Conservation (phyloP, 2,113 vertebrate genomes). For the Cyanoderma ruficeps region DNA sequence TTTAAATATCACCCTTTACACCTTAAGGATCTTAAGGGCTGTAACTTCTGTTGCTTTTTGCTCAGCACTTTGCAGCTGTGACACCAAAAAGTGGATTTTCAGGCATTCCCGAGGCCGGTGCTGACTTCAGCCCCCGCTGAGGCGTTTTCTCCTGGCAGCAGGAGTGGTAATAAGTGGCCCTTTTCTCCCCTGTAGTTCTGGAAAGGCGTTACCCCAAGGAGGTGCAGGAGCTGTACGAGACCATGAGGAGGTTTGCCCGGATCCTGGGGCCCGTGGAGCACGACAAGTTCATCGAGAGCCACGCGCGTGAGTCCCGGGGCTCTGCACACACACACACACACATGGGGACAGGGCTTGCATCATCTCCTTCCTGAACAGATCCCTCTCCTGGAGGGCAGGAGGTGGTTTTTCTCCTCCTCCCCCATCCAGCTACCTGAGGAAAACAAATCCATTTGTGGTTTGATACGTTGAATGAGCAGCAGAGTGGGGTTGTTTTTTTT, state of each 20-base stretch:
- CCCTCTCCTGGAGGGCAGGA: neutral
- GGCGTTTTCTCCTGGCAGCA: neutral
- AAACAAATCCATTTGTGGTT: constrained; percentile 15
- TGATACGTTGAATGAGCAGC: neutral
- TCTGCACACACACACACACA: neutral
- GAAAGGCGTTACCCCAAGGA: constrained; percentile 95
- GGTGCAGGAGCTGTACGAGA: constrained; percentile 93
- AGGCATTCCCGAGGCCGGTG: neutral
- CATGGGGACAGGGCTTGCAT: neutral
- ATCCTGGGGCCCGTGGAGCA: constrained; percentile 91
- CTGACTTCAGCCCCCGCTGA: fast-evolving
- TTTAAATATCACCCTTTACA: neutral
- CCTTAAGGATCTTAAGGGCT: neutral
- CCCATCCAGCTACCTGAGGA: neutral
- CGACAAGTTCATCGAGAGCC: constrained; percentile 97
- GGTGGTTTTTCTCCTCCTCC: neutral
- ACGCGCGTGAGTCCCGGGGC: constrained; percentile 82
- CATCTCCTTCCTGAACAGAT: neutral
- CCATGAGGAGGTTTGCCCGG: constrained; percentile 91
- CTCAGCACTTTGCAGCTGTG: neutral
- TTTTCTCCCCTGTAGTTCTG: constrained; percentile 77
- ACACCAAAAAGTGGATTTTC: neutral
- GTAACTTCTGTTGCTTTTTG: neutral
- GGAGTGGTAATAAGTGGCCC: fast-evolving
- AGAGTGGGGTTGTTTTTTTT: neutral